Base-by-base conservation (phyloP, 2,797 vertebrate genomes). In the Todus mexicanus region DNA sequence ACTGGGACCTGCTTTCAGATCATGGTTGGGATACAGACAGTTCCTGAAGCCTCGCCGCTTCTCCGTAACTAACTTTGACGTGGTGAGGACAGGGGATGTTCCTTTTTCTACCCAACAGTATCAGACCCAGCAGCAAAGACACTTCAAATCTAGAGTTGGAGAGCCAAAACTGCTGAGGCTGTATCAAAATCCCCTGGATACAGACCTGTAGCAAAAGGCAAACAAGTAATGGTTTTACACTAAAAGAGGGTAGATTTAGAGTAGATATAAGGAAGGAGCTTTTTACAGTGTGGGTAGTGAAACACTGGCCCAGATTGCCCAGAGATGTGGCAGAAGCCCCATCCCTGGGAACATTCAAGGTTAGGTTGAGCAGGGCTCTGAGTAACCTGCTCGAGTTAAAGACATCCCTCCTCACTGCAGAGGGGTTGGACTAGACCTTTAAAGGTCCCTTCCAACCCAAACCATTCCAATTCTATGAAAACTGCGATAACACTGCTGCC, bases 41-140 rank as follows among this genome's bases (percentile, higher is more conserved):
- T 22, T 83, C 45, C 66, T 51, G 31, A 22, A 66, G 35, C 37
- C 47, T 90, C 0, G 0, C 31, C 76, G 50, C 45, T 7, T 2
- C 75, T 85, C 33, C 22, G 57, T 61, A 77, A 71, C 64, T 37
- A 89, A 89, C 48, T 15, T 57, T 63, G 43, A 64, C 10, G 21
- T 10, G 8, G 21, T 0, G 0, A 51, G 45, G 42, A 22, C 0
- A 7, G 9, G 37, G 9, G 12, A 21, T n/a, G n/a, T 51, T 63
- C 25, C 13, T 53, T 42, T 50, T 75, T 80, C n/a, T 85, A 61
- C 29, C 40, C 64, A 73, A 9, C 14, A 61, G 31, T 51, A 77
- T 31, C 45, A 38, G 37, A 38, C 3, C 20, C 65, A 89, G 40
- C 25, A 77, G 54, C 35, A 63, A 87, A 57, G 47, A 21, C 5